These are phyloP conservation scores for Emesis furor DNA, from an alignment of 2,888 invertebrate genomes.

Conservation along the genomic window DNA sequence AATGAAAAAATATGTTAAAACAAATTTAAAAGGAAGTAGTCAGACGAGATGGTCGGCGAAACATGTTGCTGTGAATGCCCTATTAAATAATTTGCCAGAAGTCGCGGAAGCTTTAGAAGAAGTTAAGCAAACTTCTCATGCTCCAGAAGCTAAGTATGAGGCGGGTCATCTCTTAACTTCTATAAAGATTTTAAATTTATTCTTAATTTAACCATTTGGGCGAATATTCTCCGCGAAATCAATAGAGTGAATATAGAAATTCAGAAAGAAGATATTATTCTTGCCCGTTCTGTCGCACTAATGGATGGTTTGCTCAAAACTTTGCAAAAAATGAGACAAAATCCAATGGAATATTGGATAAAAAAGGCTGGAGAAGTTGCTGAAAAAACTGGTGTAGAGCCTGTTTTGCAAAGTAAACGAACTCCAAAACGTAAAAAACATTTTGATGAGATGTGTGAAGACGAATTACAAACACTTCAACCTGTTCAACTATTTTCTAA, in stretches of 20 bases:
- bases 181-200: slow-evolving; percentile 66
- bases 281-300: too few relatives aligned
- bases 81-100: slow-evolving; percentile 66
- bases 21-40: slow-evolving; percentile 66
- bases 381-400: slow-evolving; percentile 56
- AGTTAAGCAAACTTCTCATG: slow-evolving; percentile 60
- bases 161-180: slow-evolving; percentile 62
- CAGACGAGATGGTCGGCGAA: slow-evolving; percentile 70
- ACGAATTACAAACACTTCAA: slow-evolving; percentile 58
- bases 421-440: slow-evolving; percentile 63
- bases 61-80: slow-evolving; percentile 62
- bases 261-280: too few relatives aligned
- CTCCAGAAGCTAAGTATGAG: slow-evolving; percentile 57
- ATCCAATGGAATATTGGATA: slow-evolving; percentile 55
- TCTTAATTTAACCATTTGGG: slow-evolving; percentile 25
- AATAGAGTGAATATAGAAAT: slow-evolving; percentile 58
- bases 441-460: slow-evolving; percentile 68
- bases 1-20: slow-evolving; percentile 57
- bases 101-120: slow-evolving; percentile 60
- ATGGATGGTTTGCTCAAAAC: slow-evolving; percentile 62
- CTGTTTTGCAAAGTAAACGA: slow-evolving; percentile 48
- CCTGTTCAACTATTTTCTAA: slow-evolving; percentile 56
- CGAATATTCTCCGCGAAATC: slow-evolving; percentile 69
- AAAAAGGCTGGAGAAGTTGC: slow-evolving; percentile 64
- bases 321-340: slow-evolving; percentile 61